phyloP scores from a whole-genome alignment of 2,113 vertebrate species.

The Rhadina sibilatrix region DNA sequence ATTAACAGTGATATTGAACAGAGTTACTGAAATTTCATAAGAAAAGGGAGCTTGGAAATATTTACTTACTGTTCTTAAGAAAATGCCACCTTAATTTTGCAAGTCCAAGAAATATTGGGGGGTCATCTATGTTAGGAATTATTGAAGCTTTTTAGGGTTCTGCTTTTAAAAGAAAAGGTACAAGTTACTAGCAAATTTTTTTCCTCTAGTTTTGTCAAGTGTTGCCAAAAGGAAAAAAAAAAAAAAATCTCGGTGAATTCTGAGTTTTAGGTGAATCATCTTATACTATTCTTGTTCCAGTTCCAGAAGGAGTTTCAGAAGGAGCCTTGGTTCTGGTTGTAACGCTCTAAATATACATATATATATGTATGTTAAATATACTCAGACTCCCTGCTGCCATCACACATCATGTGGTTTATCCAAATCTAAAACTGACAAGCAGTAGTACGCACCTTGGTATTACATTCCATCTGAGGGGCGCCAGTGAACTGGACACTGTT shows the following conservation, averaged over 20 bases:
- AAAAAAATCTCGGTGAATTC: background rate
- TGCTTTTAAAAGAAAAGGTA: background rate
- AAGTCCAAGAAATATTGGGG: background rate
- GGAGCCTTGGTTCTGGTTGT: slow-evolving; percentile 15
- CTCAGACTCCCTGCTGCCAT: slow-evolving; percentile 10
- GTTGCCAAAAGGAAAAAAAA: background rate
- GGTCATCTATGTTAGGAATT: background rate
- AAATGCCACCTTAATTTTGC: slow-evolving; percentile 15
- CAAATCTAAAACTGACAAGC: background rate
- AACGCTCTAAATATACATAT: background rate
- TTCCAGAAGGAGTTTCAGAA: slow-evolving; percentile 43
- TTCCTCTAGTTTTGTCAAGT: background rate
- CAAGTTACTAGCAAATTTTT: background rate
- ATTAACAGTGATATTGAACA: background rate
- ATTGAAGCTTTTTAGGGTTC: background rate
- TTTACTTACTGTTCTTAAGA: background rate
- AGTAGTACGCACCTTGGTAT: background rate
- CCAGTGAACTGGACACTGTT: slow-evolving; percentile 27
- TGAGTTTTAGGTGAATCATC: slow-evolving; percentile 48
- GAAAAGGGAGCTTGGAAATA: background rate
- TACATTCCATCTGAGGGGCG: background rate
- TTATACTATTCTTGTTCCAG: slow-evolving; percentile 31
- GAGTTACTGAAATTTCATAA: background rate
- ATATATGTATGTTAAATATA: background rate
- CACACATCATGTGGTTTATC: background rate